A percentile compares a stretch with the other conserved stretches of the same genome.
Evolutionary conservation across 1,140 invertebrate genomes (phyloP).

Genomic region (Riptortus pedestris): DNA sequence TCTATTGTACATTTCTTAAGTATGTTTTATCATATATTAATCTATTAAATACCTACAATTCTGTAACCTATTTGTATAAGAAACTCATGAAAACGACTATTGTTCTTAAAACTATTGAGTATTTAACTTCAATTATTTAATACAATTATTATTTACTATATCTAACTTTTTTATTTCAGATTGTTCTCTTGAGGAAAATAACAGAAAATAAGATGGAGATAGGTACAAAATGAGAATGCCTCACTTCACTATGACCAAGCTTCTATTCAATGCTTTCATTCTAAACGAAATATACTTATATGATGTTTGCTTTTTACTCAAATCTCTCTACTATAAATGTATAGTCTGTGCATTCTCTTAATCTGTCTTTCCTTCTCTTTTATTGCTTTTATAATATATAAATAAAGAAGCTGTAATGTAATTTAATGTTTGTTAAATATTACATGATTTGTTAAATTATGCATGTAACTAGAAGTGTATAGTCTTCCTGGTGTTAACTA

Average conservation of each 20-base stretch:
- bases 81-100: too few relatives aligned
- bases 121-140: too few relatives aligned
- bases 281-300: too few relatives aligned
- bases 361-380: background rate
- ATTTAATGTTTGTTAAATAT: conserved; percentile 13
- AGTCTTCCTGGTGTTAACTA: conserved; percentile 2
- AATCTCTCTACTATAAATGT: background rate
- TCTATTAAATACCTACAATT: too few relatives aligned
- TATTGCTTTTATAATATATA: background rate
- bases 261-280: background rate
- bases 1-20: too few relatives aligned
- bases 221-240: background rate
- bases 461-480: conserved; percentile 6
- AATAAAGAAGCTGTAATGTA: background rate
- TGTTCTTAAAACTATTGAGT: too few relatives aligned
- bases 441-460: conserved; percentile 6
- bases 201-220: too few relatives aligned
- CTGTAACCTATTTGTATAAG: too few relatives aligned
- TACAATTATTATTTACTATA: too few relatives aligned
- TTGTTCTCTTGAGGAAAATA: too few relatives aligned
- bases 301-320: background rate
- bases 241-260: background rate
- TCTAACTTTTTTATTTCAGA: too few relatives aligned
- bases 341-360: conserved; percentile 2
- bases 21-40: too few relatives aligned